These are phyloP conservation scores for Atherinosoma microstoma DNA, from an alignment of 2,797 vertebrate species.

Conservation along the genomic window DNA sequence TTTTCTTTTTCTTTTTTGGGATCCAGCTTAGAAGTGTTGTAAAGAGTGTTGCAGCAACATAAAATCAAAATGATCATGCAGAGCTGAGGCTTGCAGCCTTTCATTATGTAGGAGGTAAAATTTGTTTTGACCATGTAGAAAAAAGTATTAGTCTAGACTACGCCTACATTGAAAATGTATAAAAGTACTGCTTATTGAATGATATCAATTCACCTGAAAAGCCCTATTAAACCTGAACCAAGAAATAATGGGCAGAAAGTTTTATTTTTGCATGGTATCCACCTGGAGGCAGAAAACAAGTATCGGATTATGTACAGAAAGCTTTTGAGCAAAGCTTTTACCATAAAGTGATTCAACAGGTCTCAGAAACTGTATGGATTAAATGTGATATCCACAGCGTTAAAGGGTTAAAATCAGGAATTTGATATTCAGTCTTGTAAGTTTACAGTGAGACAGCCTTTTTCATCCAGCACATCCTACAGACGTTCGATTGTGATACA, in stretches of 20 bases:
- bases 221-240: background rate
- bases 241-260: too few relatives aligned
- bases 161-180: background rate
- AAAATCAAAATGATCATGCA: constrained; percentile 31
- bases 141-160: background rate
- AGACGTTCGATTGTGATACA: background rate
- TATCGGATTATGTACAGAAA: too few relatives aligned
- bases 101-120: constrained; percentile 29
- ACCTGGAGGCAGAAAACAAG: too few relatives aligned
- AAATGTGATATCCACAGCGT: background rate
- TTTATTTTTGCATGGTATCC: too few relatives aligned
- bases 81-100: constrained; percentile 22
- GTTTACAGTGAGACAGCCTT: background rate
- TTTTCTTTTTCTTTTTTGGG: constrained; percentile 4
- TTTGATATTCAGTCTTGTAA: background rate
- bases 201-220: too few relatives aligned
- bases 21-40: constrained; percentile 30
- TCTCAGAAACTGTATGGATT: background rate
- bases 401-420: background rate
- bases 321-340: too few relatives aligned
- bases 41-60: constrained; percentile 27
- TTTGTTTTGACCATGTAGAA: constrained; percentile 13
- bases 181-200: background rate
- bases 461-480: background rate
- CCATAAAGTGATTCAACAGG: too few relatives aligned